Evolutionary conservation across 2,113 vertebrate genomes (phyloP).

Genomic region (Bubo blakistoni): DNA sequence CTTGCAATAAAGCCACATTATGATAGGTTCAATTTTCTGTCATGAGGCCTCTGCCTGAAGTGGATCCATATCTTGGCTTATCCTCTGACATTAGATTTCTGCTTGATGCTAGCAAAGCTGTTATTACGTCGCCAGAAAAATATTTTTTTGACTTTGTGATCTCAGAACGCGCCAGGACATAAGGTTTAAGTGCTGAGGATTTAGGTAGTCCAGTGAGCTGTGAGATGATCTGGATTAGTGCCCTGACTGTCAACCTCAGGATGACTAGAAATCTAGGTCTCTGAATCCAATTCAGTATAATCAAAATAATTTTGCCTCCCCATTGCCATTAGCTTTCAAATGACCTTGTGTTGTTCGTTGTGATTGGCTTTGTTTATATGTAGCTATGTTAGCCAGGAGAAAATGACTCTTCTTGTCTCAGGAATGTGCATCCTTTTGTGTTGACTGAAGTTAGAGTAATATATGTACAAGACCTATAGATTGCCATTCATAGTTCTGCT

Average conservation of each 20-base stretch:
- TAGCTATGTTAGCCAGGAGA: not conserved
- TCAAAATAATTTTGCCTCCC: not conserved
- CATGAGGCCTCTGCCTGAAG: not conserved
- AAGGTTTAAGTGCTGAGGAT: constrained; percentile 40
- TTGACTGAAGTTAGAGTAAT: not conserved
- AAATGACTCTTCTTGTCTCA: not conserved
- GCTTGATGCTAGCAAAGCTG: constrained; percentile 7
- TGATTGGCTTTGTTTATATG: not conserved
- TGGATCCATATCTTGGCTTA: not conserved
- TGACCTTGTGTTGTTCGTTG: not conserved
- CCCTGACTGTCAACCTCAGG: not conserved
- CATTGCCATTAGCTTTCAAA: not conserved
- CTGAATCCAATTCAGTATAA: not conserved
- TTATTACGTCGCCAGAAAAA: not conserved
- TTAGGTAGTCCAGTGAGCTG: constrained; percentile 1
- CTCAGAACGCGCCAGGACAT: not conserved
- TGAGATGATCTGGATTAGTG: constrained; percentile 39
- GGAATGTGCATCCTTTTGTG: not conserved
- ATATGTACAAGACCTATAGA: not conserved
- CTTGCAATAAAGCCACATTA: not conserved
- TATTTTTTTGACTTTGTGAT: not conserved
- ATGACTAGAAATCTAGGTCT: not conserved
- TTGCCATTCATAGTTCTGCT: not conserved
- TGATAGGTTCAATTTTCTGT: not conserved
- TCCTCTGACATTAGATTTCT: not conserved